Evolutionary conservation across 2,888 invertebrate genomes (phyloP), one percentile per base, ranked within the genome.

Genomic region (Tillus elongatus): DNA sequence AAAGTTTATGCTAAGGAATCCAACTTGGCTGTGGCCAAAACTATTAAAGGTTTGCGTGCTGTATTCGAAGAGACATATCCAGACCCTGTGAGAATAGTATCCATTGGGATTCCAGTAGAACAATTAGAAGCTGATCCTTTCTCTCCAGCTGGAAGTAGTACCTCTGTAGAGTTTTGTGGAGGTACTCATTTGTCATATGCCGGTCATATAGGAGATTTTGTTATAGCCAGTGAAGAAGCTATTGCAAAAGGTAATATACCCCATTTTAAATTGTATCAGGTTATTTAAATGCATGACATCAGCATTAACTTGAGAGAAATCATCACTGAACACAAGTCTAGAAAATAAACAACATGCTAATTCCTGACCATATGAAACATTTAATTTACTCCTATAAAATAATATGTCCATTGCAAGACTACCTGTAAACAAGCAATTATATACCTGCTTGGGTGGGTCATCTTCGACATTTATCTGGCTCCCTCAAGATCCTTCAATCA

Each of bases 21-120:
- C 0, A 72, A 75, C 37, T 72, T 98, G 39, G 75, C 77, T 28
- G 70, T 83, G 39, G 98, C 98, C 9, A 95, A 95, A 70, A 82
- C 83, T 45, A 88, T 95, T 44, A 79, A 84, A 46, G 95, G 95
- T 2, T 69, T 96, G 26, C 78, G 98, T 45, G 98, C 98, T 13
- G 95, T 99, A 68, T 98, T 99, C 69, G 97, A 93, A 63, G 97
- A 98, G 73, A 88, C 91, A 8, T 98, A 98, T 64, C 97, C 97
- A 1, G 97, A 98, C 70, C 93, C 97, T 3, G 89, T 90, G 2
- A 72, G 88, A 51, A 78, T 99, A 3, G 90, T 99, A 28, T 89
- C 92, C 14, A 82, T 98, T 50, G 98, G 97, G 27, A 75, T 93
- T 28, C 80, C 95, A 1, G 84, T 98, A 3, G 93, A 95, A 50